Conservation (phyloP, 2,888 invertebrate genomes). For the Incurvaria masculella region DNA sequence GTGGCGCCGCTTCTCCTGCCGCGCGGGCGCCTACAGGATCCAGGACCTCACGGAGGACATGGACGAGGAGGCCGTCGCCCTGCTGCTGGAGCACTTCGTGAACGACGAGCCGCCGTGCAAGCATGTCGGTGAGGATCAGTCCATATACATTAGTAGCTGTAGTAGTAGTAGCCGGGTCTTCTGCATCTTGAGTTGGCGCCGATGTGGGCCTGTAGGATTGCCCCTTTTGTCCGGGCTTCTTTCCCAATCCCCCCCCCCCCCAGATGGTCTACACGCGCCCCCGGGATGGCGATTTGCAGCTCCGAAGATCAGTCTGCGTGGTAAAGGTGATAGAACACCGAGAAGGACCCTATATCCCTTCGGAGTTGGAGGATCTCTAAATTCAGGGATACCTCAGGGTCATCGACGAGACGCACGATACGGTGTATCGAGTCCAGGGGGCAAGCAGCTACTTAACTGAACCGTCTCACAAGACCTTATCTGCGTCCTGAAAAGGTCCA, state of each 20-base stretch:
- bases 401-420: too few species aligned
- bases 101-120: slow-evolving; percentile 54
- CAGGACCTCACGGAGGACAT: slow-evolving; percentile 49
- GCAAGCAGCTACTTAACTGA: too few species aligned
- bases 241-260: neutral
- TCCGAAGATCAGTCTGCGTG: too few species aligned
- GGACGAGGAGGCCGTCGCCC: slow-evolving; percentile 31
- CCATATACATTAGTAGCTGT: too few species aligned
- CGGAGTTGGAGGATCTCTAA: too few species aligned
- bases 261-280: neutral
- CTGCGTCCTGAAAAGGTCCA: too few species aligned
- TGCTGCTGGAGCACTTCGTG: slow-evolving; percentile 40
- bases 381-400: too few species aligned
- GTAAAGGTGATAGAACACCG: too few species aligned
- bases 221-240: neutral
- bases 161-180: too few species aligned
- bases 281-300: neutral
- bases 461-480: too few species aligned
- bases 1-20: slow-evolving; percentile 39
- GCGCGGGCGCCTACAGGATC: slow-evolving; percentile 27
- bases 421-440: too few species aligned
- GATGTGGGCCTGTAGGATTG: neutral
- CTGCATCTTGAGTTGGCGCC: neutral
- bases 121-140: slow-evolving; percentile 42
- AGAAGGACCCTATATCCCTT: too few species aligned